A percentile compares a stretch with the other conserved stretches of the same genome.
Conservation (phyloP, 2,113 vertebrate species). For the Macrotus californicus region DNA sequence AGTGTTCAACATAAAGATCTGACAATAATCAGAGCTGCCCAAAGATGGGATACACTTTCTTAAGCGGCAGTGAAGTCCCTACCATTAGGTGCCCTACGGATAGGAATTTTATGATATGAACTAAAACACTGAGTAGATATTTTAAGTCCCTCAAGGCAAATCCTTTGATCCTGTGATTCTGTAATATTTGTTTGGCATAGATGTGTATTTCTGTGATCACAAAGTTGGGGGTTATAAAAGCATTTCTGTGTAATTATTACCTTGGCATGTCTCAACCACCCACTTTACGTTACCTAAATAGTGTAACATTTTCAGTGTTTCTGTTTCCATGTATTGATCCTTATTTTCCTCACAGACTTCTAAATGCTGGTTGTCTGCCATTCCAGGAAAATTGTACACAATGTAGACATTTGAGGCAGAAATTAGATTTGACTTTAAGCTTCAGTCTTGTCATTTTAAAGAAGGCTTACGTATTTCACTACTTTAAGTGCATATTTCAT, state of each 20-base stretch:
- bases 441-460: background rate
- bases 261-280: background rate
- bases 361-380: background rate
- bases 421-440: background rate
- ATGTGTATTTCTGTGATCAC: background rate
- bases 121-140: background rate
- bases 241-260: background rate
- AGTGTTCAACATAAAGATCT: background rate
- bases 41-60: background rate
- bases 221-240: background rate
- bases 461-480: background rate
- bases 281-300: background rate
- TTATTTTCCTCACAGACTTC: background rate
- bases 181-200: background rate
- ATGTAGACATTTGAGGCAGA: background rate
- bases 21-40: background rate
- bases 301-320: background rate
- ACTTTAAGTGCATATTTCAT: constrained; percentile 29
- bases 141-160: background rate
- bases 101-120: background rate
- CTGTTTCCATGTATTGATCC: background rate
- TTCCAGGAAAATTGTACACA: background rate
- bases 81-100: background rate
- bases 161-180: background rate
- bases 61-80: background rate